Base-by-base conservation (phyloP, 2,113 vertebrate species). In the Vanacampus margaritifer region DNA sequence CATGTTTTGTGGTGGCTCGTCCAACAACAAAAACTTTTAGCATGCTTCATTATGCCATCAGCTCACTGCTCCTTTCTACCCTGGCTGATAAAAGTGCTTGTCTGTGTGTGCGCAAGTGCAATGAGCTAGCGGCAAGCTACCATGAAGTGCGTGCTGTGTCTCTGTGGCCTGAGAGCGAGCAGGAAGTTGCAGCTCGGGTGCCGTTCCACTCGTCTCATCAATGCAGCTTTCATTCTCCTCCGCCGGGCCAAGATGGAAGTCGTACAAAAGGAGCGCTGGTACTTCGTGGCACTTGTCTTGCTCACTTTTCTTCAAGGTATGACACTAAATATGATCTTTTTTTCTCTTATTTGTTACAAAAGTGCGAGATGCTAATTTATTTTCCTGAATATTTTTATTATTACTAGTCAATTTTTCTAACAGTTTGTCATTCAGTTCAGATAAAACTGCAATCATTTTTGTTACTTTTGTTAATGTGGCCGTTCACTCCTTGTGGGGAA, bases 201-300 rank as follows among this genome's bases (percentile, higher is more conserved):
- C 65, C 64, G 76, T 80, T 80, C 68, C 69, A 76, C 84, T 78
- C 65, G 53, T 87, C 88, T 83, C 82, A 85, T 92, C 91, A 93
- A 93, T 93, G 87, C 88, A 76, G 88, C 87, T 90, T 92, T 92
- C 91, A 93, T 91, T 91, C 84, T 87, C 79, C 74, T 76, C 74
- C 58, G 39, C 87, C 69, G 84, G 79, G 78, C 81, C 87, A 86
- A 85, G 76, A 93, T 92, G 92, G 89, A 87, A 73, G 87, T 84
- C 75, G 87, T 90, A 90, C 87, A 93, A 89, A 93, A 89, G 89
- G 82, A 92, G 67, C 85, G 68, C 45, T 69, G 88, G 87, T 84
- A 93, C 92, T 90, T 89, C 74, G 66, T 87, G 89, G 79, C 92
- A 86, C 85, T 94, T 69, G 56, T 85, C 86, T 56, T 87, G 83